These are phyloP conservation scores for Nebria brevicollis DNA, from an alignment of 2,888 invertebrate genomes.

Conservation along the genomic window DNA sequence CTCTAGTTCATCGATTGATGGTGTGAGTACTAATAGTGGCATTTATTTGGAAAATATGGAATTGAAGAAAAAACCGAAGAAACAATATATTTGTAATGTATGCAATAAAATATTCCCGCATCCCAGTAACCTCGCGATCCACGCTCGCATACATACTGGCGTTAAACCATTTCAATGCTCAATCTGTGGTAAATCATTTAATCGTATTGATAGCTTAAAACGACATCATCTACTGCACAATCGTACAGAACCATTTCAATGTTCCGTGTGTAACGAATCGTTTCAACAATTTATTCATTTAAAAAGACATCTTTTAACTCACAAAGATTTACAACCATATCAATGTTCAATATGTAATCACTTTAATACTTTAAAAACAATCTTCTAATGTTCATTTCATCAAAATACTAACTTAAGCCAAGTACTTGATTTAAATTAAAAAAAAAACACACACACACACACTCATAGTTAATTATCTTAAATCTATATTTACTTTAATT, in stretches of 20 bases:
- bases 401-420: neutral
- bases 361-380: neutral
- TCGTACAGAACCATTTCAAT: neutral
- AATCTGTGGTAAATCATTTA: constrained; percentile 12
- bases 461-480: no score
- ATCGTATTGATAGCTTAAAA: neutral
- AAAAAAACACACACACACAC: no score
- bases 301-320: neutral
- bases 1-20: neutral
- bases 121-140: neutral
- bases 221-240: neutral
- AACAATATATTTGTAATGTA: constrained; percentile 4
- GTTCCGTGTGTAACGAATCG: neutral
- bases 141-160: neutral
- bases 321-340: constrained; percentile 8
- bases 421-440: no score
- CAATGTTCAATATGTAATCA: neutral
- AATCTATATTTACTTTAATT: no score
- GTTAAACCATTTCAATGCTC: neutral
- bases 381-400: neutral
- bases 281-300: neutral
- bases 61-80: neutral
- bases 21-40: neutral
- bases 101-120: neutral
- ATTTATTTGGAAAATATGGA: neutral